These are phyloP conservation scores for Macquaria ambigua DNA, from an alignment of 2,113 vertebrate genomes.

Conservation along the genomic window DNA sequence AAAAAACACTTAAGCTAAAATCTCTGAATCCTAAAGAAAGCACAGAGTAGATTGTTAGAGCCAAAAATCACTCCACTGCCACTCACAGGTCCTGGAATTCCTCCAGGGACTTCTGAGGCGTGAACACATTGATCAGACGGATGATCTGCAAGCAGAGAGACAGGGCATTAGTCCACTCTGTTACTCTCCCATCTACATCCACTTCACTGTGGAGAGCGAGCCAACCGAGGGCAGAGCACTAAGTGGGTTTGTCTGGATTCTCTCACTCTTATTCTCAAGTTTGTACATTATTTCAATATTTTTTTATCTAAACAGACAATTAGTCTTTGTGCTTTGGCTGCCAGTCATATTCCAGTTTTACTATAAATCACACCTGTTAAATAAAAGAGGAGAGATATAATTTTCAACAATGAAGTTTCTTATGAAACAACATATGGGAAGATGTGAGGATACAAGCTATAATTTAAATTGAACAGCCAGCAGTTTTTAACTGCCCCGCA, in stretches of 20 bases:
- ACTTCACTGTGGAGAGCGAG: conserved; percentile 34
- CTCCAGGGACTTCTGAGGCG: conserved; percentile 97
- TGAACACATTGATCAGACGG: conserved; percentile 98
- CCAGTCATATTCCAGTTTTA: background rate
- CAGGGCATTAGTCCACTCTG: conserved; percentile 65
- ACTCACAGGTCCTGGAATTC: conserved; percentile 99
- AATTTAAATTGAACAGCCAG: conserved; percentile 2
- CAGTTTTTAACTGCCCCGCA: background rate
- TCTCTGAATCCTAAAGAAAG: conserved; percentile 13
- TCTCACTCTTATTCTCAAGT: conserved; percentile 13
- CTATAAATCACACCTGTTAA: background rate
- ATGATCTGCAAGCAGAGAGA: conserved; percentile 91
- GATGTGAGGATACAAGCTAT: background rate
- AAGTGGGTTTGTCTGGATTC: conserved; percentile 15
- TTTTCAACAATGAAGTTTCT: background rate
- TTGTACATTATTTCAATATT: background rate
- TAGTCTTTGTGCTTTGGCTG: background rate
- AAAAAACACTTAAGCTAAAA: background rate
- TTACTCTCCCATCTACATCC: conserved; percentile 50
- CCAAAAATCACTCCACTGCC: conserved; percentile 23
- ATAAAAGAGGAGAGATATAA: background rate
- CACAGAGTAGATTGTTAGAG: background rate
- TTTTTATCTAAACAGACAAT: background rate
- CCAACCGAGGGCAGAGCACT: conserved; percentile 19
- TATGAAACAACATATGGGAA: background rate